Percentiles rank a stretch among this genome's conserved stretches.
Evolutionary conservation across 1,140 invertebrate species (phyloP).

Genomic region (Drosophila parvula): DNA sequence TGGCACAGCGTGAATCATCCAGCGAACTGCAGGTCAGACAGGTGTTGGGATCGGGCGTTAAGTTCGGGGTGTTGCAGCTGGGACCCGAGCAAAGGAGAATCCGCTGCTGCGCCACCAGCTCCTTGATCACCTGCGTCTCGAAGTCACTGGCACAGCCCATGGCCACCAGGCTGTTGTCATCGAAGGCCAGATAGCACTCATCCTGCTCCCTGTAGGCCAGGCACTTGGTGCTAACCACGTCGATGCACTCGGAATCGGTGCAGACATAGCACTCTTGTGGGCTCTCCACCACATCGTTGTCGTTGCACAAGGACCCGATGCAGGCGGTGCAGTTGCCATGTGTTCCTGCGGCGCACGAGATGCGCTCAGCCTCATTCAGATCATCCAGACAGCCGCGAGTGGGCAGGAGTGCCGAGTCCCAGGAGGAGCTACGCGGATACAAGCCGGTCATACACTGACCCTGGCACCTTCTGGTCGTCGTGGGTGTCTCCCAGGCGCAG

Average conservation of each 20-base stretch:
- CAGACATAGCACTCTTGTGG: conserved; percentile 66
- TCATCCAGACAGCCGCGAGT: conserved; percentile 76
- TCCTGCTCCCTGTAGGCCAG: conserved; percentile 58
- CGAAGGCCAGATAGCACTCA: conserved; percentile 68
- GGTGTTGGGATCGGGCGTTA: conserved; percentile 39
- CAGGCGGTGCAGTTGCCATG: conserved; percentile 60
- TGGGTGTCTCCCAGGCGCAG: conserved; percentile 43
- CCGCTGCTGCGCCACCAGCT: conserved; percentile 61
- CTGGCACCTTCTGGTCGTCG: conserved; percentile 62
- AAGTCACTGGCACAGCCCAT: conserved; percentile 78
- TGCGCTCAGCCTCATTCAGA: conserved; percentile 55
- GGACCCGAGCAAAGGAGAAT: conserved; percentile 60
- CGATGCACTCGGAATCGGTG: conserved; percentile 34
- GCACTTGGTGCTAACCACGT: conserved; percentile 27
- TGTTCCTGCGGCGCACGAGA: conserved; percentile 46
- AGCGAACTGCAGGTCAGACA: conserved; percentile 62
- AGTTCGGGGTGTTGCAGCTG: conserved; percentile 55
- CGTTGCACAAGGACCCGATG: conserved; percentile 56
- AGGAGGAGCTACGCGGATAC: conserved; percentile 69
- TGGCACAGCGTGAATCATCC: conserved; percentile 64
- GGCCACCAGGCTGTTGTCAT: conserved; percentile 35
- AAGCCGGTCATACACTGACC: conserved; percentile 69
- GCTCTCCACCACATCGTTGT: conserved; percentile 31
- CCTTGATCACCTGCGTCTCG: conserved; percentile 55
- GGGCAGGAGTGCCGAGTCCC: conserved; percentile 64